Evolutionary conservation across 1,140 invertebrate genomes (phyloP).

Genomic region (Carcinoscorpius rotundicauda): DNA sequence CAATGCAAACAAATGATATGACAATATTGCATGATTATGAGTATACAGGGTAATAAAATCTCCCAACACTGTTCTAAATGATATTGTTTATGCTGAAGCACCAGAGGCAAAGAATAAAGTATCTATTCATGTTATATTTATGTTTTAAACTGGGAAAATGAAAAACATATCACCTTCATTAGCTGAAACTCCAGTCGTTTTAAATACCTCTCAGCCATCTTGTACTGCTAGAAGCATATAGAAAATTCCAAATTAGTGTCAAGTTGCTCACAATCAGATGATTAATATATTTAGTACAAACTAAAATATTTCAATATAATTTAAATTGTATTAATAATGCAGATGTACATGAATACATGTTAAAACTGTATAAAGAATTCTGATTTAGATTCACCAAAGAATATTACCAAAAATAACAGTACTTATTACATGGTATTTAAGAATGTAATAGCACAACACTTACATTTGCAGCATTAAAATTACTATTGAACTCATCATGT

Average conservation of each 20-base stretch:
- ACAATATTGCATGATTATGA: constrained; percentile 3
- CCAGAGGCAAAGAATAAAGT: not conserved
- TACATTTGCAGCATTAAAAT: too few relatives aligned
- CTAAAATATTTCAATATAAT: constrained; percentile 4
- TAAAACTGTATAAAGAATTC: not conserved
- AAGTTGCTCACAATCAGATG: constrained; percentile 1
- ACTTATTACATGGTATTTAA: too few relatives aligned
- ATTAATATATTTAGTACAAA: not conserved
- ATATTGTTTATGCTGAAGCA: constrained; percentile 1
- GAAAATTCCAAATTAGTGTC: constrained; percentile 7
- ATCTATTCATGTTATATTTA: too few relatives aligned
- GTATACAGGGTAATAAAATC: not conserved
- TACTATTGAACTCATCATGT: too few relatives aligned
- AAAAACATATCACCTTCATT: constrained; percentile 30
- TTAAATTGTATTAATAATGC: not conserved
- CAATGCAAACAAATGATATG: constrained; percentile 1
- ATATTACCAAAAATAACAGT: too few relatives aligned
- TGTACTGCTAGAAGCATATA: constrained; percentile 36
- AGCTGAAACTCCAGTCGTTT: constrained; percentile 42
- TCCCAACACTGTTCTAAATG: not conserved
- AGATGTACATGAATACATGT: not conserved
- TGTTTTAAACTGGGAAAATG: not conserved
- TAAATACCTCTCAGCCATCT: constrained; percentile 38
- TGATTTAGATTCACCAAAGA: not conserved
- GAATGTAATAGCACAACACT: too few relatives aligned